Evolutionary conservation across 2,888 invertebrate genomes (phyloP), one percentile per base, ranked within the genome.

Genomic region (Brachyopa scutellaris): DNA sequence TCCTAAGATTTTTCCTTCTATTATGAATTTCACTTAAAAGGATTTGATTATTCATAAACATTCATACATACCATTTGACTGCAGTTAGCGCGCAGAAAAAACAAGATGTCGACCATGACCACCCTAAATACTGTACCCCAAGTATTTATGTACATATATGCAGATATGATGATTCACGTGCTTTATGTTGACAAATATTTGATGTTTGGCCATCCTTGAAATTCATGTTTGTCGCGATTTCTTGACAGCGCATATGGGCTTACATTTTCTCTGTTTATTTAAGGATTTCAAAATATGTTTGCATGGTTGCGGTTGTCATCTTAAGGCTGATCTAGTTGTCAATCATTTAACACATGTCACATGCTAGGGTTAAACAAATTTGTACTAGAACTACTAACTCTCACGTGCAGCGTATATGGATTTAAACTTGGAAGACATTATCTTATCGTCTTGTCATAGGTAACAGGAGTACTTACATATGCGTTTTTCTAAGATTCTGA

Each of bases 151-250:
- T 11, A 1, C 3, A n/a, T n/a, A n/a, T n/a, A 11, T 7, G 8
- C 15, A 15, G 11, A 13, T 9, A n/a, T 33, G 13, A 36, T 17
- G 21, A 15, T 23, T 29, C 36, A 40, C 8, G 23, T 33, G 42
- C 51, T 40, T 8, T 8, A 51, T 5, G 49, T 13, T 67, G 53
- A 67, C 15, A 23, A 40, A n/a, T 33, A 36, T 62, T 19, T 53
- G 33, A 53, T 26, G 53, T 47, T 36, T 61, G 23, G n/a, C 38
- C 55, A 62, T 55, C 73, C 73, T 73, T 73, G 73, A 73, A 53
- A 55, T 45, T 45, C 73, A 55, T 73, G 36, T 73, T 40, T 59
- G 67, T 69, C 45, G 23, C 42, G 23, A 2, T 29, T 38, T 57
- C 6, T 15, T 40, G 59, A 59, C 70, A 51, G 51, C 40, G 17